These are phyloP conservation scores for Aplocera efformata DNA, from an alignment of 2,888 invertebrate genomes.

Conservation along the genomic window DNA sequence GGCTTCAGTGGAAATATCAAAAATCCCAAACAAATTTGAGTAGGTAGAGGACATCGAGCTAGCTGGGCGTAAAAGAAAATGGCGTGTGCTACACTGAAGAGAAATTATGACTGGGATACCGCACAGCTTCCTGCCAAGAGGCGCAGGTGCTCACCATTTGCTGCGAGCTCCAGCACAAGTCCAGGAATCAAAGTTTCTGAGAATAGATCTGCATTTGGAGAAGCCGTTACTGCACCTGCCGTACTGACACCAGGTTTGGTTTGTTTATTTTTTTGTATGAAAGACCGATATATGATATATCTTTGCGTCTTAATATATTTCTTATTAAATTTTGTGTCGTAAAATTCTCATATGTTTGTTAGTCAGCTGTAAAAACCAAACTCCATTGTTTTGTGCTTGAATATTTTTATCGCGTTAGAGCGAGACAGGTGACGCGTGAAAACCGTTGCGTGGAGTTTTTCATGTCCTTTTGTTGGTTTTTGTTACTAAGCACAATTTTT, in stretches of 20 bases:
- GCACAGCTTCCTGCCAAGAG: slow-evolving; percentile 93
- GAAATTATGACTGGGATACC: slow-evolving; percentile 97
- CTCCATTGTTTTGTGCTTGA: slow-evolving; percentile 64
- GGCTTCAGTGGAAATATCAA: slow-evolving; percentile 51
- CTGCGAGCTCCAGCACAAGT: slow-evolving; percentile 80
- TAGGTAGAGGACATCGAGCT: slow-evolving; percentile 71
- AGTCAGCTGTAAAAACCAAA: slow-evolving; percentile 60
- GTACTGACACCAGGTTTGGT: slow-evolving; percentile 93
- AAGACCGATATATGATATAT: too few relatives aligned
- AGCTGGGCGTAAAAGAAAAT: slow-evolving; percentile 86
- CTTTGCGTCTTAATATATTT: too few relatives aligned
- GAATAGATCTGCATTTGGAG: slow-evolving; percentile 89
- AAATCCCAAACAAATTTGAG: slow-evolving; percentile 50
- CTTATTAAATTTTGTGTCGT: background rate
- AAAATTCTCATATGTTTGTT: slow-evolving; percentile 16
- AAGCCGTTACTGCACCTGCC: slow-evolving; percentile 84
- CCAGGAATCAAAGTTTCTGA: slow-evolving; percentile 76
- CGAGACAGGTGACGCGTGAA: slow-evolving; percentile 60
- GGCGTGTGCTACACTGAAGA: slow-evolving; percentile 99
- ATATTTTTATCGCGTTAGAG: slow-evolving; percentile 71
- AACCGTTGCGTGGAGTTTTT: slow-evolving; percentile 63
- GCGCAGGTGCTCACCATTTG: slow-evolving; percentile 94
- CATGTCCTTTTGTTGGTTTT: slow-evolving; percentile 53
- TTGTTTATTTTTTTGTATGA: slow-evolving; percentile 16
- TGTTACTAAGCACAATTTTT: slow-evolving; percentile 19